A percentile compares a stretch with the other conserved stretches of the same genome.
phyloP scores from a whole-genome alignment of 1,140 invertebrate genomes.

The Thrips palmi region DNA sequence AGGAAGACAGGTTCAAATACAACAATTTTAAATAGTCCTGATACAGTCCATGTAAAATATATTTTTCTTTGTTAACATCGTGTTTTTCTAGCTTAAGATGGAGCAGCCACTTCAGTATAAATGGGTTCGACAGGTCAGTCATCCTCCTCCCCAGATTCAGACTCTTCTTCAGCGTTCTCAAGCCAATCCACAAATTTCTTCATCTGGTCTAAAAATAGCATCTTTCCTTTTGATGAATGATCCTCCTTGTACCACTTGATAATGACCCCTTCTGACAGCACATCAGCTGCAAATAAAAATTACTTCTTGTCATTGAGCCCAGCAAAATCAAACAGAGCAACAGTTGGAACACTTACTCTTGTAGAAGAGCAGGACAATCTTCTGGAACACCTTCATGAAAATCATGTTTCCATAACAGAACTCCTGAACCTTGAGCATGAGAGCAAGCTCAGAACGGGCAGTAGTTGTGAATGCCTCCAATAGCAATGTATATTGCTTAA shows the following conservation, averaged over 20 bases:
- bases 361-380: constrained; percentile 90
- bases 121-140: no score
- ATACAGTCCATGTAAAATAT: no score
- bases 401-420: constrained; percentile 98
- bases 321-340: constrained; percentile 8
- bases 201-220: constrained; percentile 94
- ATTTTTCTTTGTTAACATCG: no score
- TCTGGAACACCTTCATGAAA: constrained; percentile 96
- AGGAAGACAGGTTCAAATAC: no score
- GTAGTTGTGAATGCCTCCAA: constrained; percentile 70
- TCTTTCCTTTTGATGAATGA: constrained; percentile 85
- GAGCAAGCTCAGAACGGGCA: constrained; percentile 65
- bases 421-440: constrained; percentile 84
- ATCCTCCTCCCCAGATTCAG: constrained; percentile 26
- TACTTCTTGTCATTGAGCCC: neutral
- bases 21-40: no score
- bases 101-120: no score
- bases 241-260: constrained; percentile 86
- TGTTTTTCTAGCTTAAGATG: no score
- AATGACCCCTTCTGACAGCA: constrained; percentile 80
- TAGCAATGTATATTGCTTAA: constrained; percentile 66
- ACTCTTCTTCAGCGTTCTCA: constrained; percentile 84
- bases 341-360: constrained; percentile 65
- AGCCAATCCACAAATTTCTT: constrained; percentile 94
- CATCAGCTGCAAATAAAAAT: constrained; percentile 39